These are phyloP conservation scores for Dolichotis patagonum DNA, from an alignment of 2,113 vertebrate genomes.

Conservation along the genomic window DNA sequence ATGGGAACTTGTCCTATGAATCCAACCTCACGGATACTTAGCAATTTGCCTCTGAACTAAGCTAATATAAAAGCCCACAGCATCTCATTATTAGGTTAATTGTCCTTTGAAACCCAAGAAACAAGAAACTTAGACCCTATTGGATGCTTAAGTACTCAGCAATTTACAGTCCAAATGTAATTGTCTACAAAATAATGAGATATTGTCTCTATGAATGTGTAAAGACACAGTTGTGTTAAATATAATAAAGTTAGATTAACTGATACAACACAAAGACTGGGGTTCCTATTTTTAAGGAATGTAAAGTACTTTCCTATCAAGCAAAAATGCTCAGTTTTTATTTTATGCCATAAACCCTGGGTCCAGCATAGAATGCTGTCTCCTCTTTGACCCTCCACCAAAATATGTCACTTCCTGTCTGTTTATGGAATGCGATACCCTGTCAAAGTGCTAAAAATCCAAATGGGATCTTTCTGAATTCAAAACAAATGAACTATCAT, in stretches of 20 bases:
- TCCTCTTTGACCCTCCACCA: not conserved
- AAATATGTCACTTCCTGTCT: not conserved
- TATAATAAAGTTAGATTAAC: not conserved
- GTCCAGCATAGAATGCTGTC: not conserved
- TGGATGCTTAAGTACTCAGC: not conserved
- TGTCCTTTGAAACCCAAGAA: conserved; percentile 61
- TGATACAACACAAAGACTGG: not conserved
- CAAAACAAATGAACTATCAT: not conserved
- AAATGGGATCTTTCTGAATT: not conserved
- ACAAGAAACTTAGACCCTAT: not conserved
- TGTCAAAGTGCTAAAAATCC: not conserved
- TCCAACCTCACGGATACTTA: conserved; percentile 62
- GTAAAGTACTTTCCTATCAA: not conserved
- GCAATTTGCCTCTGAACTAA: conserved; percentile 65
- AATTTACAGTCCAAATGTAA: conserved; percentile 24
- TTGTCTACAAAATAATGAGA: conserved; percentile 51
- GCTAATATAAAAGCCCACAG: conserved; percentile 24
- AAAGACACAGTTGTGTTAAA: not conserved
- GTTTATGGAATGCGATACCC: not conserved
- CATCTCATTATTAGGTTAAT: conserved; percentile 57
- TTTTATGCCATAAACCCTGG: not conserved
- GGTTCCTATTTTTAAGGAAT: not conserved
- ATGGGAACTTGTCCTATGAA: conserved; percentile 60
- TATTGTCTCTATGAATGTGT: not conserved
- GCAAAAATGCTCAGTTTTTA: not conserved